A percentile compares a stretch with the other conserved stretches of the same genome.
These are phyloP conservation scores for Chrysolina haemoptera DNA, from an alignment of 2,888 invertebrate genomes.

Conservation along the genomic window DNA sequence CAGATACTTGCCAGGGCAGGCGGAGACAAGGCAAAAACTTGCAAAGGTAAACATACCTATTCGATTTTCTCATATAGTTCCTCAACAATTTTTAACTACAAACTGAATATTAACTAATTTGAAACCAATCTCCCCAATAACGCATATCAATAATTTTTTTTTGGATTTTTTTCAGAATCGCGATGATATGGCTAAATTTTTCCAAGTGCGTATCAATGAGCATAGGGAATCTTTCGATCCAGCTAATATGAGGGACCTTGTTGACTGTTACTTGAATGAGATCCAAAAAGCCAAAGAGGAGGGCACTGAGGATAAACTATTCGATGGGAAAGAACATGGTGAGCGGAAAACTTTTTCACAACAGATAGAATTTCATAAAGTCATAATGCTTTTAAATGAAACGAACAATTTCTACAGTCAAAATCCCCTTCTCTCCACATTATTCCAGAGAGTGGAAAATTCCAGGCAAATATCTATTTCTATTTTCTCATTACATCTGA, in stretches of 20 bases:
- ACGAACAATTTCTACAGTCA: no score
- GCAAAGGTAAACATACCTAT: not conserved
- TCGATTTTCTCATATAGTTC: no score
- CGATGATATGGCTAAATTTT: slow-evolving; percentile 87
- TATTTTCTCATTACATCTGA: no score
- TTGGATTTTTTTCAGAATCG: slow-evolving; percentile 75
- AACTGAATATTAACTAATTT: not conserved
- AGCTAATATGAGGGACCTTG: slow-evolving; percentile 83
- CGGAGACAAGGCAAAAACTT: not conserved
- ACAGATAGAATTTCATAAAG: no score
- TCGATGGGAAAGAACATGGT: slow-evolving; percentile 91
- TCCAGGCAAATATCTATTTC: no score
- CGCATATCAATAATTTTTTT: slow-evolving; percentile 22
- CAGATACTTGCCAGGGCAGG: slow-evolving; percentile 68
- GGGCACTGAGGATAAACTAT: slow-evolving; percentile 81
- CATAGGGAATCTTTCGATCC: slow-evolving; percentile 85
- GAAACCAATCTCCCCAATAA: not conserved
- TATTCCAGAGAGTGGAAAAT: no score
- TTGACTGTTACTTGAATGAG: slow-evolving; percentile 89
- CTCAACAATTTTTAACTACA: no score
- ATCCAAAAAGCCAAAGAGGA: slow-evolving; percentile 87
- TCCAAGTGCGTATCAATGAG: slow-evolving; percentile 87
- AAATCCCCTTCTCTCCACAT: no score
- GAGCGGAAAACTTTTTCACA: slow-evolving; percentile 63
- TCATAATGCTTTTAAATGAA: no score